These are phyloP conservation scores for Orycteropus afer DNA, from an alignment of 2,113 vertebrate genomes.

Conservation along the genomic window DNA sequence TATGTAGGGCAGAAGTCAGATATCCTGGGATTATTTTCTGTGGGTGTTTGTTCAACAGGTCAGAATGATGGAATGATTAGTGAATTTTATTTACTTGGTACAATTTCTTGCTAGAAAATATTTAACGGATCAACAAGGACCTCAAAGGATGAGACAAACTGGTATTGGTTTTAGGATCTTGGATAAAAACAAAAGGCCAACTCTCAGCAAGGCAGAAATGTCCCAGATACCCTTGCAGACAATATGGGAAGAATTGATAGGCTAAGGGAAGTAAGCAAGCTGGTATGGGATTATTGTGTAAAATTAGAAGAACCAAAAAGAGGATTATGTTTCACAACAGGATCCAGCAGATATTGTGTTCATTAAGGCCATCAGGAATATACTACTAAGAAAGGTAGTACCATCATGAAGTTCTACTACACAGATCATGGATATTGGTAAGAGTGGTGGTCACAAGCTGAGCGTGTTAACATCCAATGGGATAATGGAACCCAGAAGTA, in stretches of 20 bases:
- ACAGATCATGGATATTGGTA: not conserved
- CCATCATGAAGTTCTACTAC: not conserved
- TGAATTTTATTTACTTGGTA: not conserved
- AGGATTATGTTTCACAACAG: not conserved
- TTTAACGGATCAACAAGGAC: not conserved
- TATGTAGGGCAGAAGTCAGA: not conserved
- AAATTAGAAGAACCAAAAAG: not conserved
- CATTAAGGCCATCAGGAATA: not conserved
- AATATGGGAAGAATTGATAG: not conserved
- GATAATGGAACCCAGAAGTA: not conserved
- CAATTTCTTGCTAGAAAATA: not conserved
- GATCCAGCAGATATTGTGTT: not conserved
- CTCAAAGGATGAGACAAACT: not conserved
- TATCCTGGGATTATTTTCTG: not conserved
- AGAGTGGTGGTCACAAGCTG: not conserved
- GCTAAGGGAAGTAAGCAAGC: not conserved
- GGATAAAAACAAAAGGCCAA: not conserved
- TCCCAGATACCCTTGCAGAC: not conserved
- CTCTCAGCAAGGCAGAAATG: not conserved
- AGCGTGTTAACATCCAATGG: not conserved
- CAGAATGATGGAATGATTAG: not conserved
- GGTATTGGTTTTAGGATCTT: not conserved
- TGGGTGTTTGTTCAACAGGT: too few relatives aligned
- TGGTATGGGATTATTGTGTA: not conserved
- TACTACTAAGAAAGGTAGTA: not conserved